Evolutionary conservation across 2,797 vertebrate species (phyloP).

Genomic region (Lagocephalus sceleratus): DNA sequence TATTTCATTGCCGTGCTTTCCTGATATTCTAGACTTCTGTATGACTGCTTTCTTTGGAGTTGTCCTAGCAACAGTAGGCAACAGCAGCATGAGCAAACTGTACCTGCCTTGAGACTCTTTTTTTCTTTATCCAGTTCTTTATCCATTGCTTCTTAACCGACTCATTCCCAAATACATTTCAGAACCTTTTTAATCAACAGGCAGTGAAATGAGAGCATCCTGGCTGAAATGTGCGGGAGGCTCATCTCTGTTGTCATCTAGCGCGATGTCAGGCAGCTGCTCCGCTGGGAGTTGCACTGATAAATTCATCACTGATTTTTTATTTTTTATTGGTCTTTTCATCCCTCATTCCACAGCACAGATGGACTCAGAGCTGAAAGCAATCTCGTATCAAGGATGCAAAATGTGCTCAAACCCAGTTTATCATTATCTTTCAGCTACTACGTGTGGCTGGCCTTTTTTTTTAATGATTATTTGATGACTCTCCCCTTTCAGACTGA

Average conservation of each 20-base stretch:
- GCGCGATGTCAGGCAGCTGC: slow-evolving; percentile 38
- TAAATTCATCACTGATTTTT: slow-evolving; percentile 46
- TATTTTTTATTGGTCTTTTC: slow-evolving; percentile 37
- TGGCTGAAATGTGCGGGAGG: slow-evolving; percentile 32
- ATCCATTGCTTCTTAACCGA: no score
- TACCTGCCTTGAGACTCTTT: no score
- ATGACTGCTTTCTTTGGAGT: no score
- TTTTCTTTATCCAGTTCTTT: no score
- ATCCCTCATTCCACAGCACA: slow-evolving; percentile 36
- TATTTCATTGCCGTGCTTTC: no score
- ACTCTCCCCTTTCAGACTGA: neutral
- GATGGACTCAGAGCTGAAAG: slow-evolving; percentile 28
- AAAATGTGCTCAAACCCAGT: no score
- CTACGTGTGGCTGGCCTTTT: no score
- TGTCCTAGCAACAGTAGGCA: no score
- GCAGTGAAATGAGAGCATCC: slow-evolving; percentile 19
- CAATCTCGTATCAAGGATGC: slow-evolving; percentile 19
- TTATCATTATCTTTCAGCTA: no score
- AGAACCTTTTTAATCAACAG: slow-evolving; percentile 5
- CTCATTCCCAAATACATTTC: neutral
- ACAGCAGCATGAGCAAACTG: no score
- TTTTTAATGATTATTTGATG: neutral
- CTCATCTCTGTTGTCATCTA: slow-evolving; percentile 37
- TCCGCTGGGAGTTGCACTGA: slow-evolving; percentile 45
- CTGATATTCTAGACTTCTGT: no score